Conservation (phyloP, 2,888 invertebrate genomes). For the Himalopsyche tibetana region DNA sequence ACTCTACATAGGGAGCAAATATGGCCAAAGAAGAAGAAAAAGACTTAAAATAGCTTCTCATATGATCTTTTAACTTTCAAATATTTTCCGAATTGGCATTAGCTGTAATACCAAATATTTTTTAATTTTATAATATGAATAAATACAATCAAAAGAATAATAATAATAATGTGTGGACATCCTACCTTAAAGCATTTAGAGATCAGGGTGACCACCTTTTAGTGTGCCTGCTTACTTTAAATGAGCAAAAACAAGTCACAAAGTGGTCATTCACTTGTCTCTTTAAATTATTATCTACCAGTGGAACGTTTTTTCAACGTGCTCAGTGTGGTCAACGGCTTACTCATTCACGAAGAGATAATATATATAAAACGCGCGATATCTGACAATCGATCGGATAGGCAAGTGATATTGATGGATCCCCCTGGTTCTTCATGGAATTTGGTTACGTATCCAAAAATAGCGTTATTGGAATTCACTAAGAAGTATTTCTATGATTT, state of each 20-base stretch:
- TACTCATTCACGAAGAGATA: conserved; percentile 3
- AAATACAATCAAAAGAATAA: no score
- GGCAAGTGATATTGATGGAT: conserved; percentile 34
- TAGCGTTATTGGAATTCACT: conserved; percentile 6
- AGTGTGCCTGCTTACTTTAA: conserved; percentile 31
- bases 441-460: conserved; percentile 3
- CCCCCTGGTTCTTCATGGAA: not conserved
- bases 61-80: no score
- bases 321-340: not conserved
- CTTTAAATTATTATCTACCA: conserved; percentile 45
- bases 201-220: conserved; percentile 32
- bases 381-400: conserved; percentile 11
- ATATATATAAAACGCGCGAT: conserved; percentile 6
- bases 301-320: conserved; percentile 32
- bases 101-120: no score
- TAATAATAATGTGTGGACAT: not conserved
- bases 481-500: not conserved
- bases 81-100: no score
- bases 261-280: conserved; percentile 45
- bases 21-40: no score
- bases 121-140: no score
- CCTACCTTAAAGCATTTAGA: not conserved
- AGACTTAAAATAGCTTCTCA: no score
- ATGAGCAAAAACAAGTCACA: conserved; percentile 39
- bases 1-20: no score